A percentile compares a stretch with the other conserved stretches of the same genome.
These are phyloP conservation scores for Potorous gilbertii DNA, from an alignment of 2,797 vertebrate genomes.

Conservation along the genomic window DNA sequence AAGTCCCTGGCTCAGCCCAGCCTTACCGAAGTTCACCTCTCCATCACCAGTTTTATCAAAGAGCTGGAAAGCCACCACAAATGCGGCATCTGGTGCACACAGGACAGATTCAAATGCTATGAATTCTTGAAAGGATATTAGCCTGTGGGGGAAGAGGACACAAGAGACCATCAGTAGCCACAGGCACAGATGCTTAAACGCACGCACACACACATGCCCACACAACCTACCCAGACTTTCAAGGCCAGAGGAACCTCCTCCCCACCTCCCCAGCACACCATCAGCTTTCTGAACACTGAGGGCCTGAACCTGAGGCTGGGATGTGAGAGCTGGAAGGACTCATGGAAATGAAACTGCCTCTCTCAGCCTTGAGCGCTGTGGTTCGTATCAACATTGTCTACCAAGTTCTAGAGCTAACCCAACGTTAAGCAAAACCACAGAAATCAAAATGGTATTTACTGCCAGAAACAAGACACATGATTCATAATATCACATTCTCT, in stretches of 20 bases:
- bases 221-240: neutral
- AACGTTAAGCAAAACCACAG: neutral
- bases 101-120: conserved; percentile 92
- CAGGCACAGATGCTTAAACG: neutral
- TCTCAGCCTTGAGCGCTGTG: too few species aligned
- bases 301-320: too few species aligned
- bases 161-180: conserved; percentile 61
- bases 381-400: too few species aligned
- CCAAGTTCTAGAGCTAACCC: too few species aligned
- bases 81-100: conserved; percentile 90
- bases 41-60: conserved; percentile 92
- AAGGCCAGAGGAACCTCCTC: too few species aligned
- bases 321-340: too few species aligned
- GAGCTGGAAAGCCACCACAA: conserved; percentile 92
- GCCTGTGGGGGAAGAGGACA: conserved; percentile 82
- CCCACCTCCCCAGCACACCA: too few species aligned
- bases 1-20: too few species aligned
- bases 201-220: neutral
- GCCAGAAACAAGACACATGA: neutral
- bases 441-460: neutral
- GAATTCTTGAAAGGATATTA: conserved; percentile 94
- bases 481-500: neutral
- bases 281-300: too few species aligned
- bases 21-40: conserved; percentile 91
- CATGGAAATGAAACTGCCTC: too few species aligned